Percentiles rank a stretch among this genome's conserved stretches.
Evolutionary conservation across 2,797 vertebrate genomes (phyloP).

Genomic region (Squalus acanthias): DNA sequence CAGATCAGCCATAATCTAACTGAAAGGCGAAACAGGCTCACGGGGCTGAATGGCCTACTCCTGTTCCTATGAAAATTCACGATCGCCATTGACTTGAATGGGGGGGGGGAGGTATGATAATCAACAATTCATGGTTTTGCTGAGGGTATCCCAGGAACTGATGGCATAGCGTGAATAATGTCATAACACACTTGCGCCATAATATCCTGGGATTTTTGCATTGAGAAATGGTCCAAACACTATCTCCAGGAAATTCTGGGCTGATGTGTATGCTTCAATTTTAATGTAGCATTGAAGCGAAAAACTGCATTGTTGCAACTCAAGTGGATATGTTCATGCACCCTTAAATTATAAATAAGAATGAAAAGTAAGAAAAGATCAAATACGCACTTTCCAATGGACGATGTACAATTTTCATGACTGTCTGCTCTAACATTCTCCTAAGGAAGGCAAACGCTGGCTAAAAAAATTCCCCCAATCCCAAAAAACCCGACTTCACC

Average conservation of each 20-base stretch:
- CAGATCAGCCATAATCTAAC: background rate
- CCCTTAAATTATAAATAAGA: background rate
- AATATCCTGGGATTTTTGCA: too few species aligned
- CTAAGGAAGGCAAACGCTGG: background rate
- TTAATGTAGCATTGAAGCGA: background rate
- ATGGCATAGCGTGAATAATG: background rate
- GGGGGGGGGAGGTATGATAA: background rate
- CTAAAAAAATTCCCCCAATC: too few species aligned
- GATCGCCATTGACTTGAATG: background rate
- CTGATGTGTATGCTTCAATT: background rate
- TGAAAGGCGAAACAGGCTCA: background rate
- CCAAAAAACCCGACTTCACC: too few species aligned
- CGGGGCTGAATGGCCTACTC: background rate
- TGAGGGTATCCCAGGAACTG: background rate
- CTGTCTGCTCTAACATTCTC: background rate
- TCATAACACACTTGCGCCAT: too few species aligned
- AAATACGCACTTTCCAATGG: background rate
- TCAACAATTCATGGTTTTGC: background rate
- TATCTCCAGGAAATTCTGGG: too few species aligned
- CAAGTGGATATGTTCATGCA: background rate
- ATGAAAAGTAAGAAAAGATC: background rate
- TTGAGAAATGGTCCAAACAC: too few species aligned
- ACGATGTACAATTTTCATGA: background rate
- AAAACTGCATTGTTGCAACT: background rate
- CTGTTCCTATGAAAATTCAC: background rate